Evolutionary conservation across 2,113 vertebrate genomes (phyloP).

Genomic region (Bubo bubo): DNA sequence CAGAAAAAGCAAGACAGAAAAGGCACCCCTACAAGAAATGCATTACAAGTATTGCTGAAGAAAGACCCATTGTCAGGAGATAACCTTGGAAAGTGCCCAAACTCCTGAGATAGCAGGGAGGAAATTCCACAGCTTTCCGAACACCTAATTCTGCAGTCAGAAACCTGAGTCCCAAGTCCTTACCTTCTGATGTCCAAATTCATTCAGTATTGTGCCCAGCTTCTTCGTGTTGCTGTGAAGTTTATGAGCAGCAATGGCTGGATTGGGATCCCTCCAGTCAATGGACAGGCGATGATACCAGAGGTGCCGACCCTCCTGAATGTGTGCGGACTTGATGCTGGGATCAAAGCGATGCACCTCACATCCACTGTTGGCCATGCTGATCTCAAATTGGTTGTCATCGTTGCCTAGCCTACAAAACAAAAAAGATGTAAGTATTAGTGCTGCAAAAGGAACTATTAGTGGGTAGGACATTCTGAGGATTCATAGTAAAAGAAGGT

Average conservation of each 20-base stretch:
- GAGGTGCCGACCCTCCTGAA: constrained; percentile 76
- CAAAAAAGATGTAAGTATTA: neutral
- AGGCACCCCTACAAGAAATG: neutral
- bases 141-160: neutral
- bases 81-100: neutral
- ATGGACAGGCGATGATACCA: constrained; percentile 91
- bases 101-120: neutral
- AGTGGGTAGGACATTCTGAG: neutral
- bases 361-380: constrained; percentile 82
- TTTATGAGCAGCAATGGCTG: constrained; percentile 77
- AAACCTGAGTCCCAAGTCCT: neutral
- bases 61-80: neutral
- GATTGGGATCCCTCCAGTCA: constrained; percentile 93
- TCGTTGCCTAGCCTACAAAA: constrained; percentile 80
- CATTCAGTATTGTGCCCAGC: constrained; percentile 86
- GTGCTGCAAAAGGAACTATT: neutral
- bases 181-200: constrained; percentile 93
- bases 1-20: neutral
- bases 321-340: constrained; percentile 83
- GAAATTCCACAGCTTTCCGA: neutral
- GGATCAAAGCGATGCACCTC: constrained; percentile 95
- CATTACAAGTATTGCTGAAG: neutral
- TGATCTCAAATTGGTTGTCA: constrained; percentile 82
- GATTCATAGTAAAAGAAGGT: neutral
- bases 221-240: constrained; percentile 85